Evolutionary conservation across 2,797 vertebrate species (phyloP).

Genomic region (Sebastes miniatus): DNA sequence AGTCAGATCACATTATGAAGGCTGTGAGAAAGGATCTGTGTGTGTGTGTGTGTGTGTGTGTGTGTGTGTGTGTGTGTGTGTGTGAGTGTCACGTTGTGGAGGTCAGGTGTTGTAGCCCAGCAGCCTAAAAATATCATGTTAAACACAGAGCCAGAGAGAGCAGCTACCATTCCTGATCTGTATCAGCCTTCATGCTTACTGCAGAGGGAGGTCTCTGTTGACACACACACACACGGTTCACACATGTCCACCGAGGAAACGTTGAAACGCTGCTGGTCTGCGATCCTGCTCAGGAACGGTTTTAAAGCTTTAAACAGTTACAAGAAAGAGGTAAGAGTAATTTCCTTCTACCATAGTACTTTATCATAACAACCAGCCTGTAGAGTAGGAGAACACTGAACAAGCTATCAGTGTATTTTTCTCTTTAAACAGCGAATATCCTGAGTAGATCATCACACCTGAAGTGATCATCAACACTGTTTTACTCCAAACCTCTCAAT

Average conservation of each 20-base stretch:
- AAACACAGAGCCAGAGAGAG: constrained; percentile 57
- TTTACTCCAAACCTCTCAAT: background rate
- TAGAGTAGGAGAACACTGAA: background rate
- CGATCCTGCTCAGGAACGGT: constrained; percentile 5
- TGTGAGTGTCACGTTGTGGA: constrained; percentile 40
- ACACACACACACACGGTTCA: background rate
- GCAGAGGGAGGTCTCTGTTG: background rate
- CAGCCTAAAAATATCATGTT: constrained; percentile 80
- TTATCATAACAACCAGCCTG: background rate
- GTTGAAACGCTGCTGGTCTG: constrained; percentile 27
- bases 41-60: constrained; percentile 4
- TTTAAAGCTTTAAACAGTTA: constrained; percentile 10
- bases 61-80: background rate
- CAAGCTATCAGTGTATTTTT: background rate
- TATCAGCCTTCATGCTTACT: constrained; percentile 16
- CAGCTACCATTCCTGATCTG: constrained; percentile 48
- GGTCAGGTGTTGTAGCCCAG: constrained; percentile 63
- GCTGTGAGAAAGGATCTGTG: background rate
- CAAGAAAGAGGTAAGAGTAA: constrained; percentile 35
- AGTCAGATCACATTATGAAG: constrained; percentile 40
- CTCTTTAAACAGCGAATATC: background rate
- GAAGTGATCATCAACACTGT: background rate
- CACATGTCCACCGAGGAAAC: constrained; percentile 1
- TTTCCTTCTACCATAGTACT: background rate
- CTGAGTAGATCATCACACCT: background rate